These are phyloP conservation scores for Euphonia xanthogaster DNA, from an alignment of 2,797 vertebrate species.

Conservation along the genomic window DNA sequence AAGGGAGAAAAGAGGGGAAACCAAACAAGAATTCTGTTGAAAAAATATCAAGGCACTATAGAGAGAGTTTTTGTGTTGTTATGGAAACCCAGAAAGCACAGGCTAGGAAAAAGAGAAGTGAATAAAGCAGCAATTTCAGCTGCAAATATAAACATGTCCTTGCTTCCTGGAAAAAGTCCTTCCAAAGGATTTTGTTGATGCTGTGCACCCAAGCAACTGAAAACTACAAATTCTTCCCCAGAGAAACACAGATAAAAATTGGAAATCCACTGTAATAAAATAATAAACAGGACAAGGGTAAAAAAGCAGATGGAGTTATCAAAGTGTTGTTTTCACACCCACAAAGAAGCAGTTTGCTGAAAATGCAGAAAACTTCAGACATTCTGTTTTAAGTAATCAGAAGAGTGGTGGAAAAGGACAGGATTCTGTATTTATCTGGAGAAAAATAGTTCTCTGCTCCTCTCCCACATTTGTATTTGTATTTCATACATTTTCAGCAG, in stretches of 20 bases:
- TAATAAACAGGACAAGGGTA: constrained; percentile 30
- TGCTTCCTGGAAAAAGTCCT: constrained; percentile 47
- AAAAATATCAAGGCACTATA: neutral
- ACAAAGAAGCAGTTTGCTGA: neutral
- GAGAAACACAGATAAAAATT: constrained; percentile 7
- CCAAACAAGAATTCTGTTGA: neutral
- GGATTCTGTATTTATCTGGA: neutral
- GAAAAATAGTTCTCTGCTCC: neutral
- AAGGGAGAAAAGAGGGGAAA: neutral
- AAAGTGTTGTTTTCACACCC: constrained; percentile 8
- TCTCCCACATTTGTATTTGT: neutral
- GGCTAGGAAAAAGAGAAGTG: neutral
- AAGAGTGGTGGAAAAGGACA: neutral
- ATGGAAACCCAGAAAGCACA: constrained; percentile 63
- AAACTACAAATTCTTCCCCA: constrained; percentile 36
- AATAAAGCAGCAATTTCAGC: constrained; percentile 48
- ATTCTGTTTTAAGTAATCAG: constrained; percentile 27
- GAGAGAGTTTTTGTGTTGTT: constrained; percentile 57
- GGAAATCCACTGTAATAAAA: neutral
- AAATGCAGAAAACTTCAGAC: neutral
- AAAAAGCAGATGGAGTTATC: neutral
- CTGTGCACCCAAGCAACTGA: constrained; percentile 21
- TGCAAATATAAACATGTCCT: constrained; percentile 18
- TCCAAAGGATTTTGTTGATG: constrained; percentile 42
- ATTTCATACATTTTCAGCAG: neutral